A percentile compares a stretch with the other conserved stretches of the same genome.
Evolutionary conservation across 2,113 vertebrate genomes (phyloP).

Genomic region (Megatriorchis doriae): DNA sequence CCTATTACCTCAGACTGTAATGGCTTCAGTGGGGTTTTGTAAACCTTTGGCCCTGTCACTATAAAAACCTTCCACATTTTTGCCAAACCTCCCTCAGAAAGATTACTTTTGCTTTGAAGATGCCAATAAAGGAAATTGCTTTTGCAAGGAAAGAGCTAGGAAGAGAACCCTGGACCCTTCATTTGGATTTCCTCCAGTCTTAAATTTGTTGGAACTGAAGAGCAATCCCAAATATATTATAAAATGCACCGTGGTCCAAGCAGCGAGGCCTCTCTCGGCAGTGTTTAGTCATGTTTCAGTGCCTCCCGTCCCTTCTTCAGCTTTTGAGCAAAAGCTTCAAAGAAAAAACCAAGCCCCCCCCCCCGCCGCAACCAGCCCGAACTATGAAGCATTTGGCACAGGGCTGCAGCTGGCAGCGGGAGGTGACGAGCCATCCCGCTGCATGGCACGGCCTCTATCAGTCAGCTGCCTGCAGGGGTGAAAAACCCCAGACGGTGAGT

Average conservation of each 20-base stretch:
- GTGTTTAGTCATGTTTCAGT: neutral
- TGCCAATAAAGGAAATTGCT: conserved; percentile 58
- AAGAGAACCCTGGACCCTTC: conserved; percentile 17
- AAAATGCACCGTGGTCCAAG: neutral
- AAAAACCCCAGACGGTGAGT: neutral
- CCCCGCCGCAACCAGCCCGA: fast-evolving
- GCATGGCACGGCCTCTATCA: neutral
- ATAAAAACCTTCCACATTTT: conserved; percentile 44
- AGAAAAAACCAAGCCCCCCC: fast-evolving
- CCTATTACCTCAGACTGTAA: neutral
- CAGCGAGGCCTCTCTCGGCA: neutral
- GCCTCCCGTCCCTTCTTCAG: neutral
- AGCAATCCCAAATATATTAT: neutral
- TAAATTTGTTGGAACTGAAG: neutral
- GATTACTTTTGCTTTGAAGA: conserved; percentile 37
- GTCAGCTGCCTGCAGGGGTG: neutral
- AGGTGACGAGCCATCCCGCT: neutral
- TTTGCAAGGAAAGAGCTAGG: neutral
- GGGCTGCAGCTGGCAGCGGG: neutral
- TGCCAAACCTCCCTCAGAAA: conserved; percentile 31
- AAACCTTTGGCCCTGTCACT: conserved; percentile 28
- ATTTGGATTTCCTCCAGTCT: conserved; percentile 35
- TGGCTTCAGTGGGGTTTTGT: neutral
- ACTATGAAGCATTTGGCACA: neutral
- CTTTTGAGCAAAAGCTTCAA: neutral